Evolutionary conservation across 2,113 vertebrate species (phyloP), one percentile per base, ranked within the genome.

Genomic region (Capra hircus): DNA sequence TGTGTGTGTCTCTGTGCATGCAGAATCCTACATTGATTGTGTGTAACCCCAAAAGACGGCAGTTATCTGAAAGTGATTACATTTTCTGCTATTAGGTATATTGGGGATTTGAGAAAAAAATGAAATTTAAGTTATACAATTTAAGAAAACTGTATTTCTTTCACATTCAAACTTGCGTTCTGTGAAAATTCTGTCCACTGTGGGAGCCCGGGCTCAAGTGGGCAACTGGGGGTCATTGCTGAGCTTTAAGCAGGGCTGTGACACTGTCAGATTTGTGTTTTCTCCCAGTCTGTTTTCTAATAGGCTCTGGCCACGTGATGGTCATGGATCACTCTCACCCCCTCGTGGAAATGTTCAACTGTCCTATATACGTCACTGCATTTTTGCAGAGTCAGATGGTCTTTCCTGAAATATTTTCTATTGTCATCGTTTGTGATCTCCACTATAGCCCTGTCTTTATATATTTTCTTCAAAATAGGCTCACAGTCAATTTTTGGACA

Each of bases 371-470:
- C 98, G 98, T 98, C 98, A 98, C 94, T 57, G 48, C 71, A 83
- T 98, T 98, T 98, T 94, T 99, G 98, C 98, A 97, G 97, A 98
- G 97, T 99, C 98, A 98, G 97, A 82, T 97, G 92, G 3, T 94
- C 96, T 98, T 92, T 95, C 97, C 96, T 78, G 93, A 97, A 97
- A 97, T 98, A 91, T 98, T 96, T 97, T 97, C 95, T 92, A 2
- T 98, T 98, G 98, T 98, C 98, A 98, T 98, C 98, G 98, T 97
- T 98, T 98, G 97, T 88, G 96, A 98, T 98, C 98, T 91, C 94
- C 91, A 53, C 87, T 71, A 0, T 53, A 88, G 89, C 71, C 84
- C 97, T 98, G 97, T 96, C 97, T 98, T 97, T 98, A 97, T 98
- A 95, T 94, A 98, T 98, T 98, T 98, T 94, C 95, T 98, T 91